Evolutionary conservation across 2,888 invertebrate species (phyloP).

Genomic region (Apotomis capreana): DNA sequence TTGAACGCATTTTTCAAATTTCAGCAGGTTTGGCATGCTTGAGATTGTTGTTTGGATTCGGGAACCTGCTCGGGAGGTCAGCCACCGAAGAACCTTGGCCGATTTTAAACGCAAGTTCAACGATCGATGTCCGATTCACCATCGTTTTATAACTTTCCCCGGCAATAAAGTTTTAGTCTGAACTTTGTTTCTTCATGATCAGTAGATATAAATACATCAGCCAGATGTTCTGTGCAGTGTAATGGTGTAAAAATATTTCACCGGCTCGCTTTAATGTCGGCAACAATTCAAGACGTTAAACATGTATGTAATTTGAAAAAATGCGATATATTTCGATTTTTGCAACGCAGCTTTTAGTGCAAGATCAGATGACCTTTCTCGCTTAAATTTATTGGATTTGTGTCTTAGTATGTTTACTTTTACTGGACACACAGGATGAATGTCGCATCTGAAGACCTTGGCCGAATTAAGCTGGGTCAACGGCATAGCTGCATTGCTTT

Average conservation of each 20-base stretch:
- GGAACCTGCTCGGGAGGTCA: constrained; percentile 59
- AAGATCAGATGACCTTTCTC: constrained; percentile 1
- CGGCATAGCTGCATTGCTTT: constrained; percentile 69
- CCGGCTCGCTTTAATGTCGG: constrained; percentile 41
- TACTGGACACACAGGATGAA: constrained; percentile 22
- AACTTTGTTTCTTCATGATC: constrained; percentile 72
- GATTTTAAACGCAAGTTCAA: constrained; percentile 78
- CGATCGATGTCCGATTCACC: constrained; percentile 64
- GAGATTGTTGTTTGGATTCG: constrained; percentile 14
- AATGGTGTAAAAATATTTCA: constrained; percentile 60
- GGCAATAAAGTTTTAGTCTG: constrained; percentile 74
- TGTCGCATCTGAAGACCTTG: constrained; percentile 66
- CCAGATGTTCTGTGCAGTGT: constrained; percentile 66
- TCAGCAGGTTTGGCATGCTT: constrained; percentile 1
- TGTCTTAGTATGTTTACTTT: constrained; percentile 14
- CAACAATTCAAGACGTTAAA: constrained; percentile 28
- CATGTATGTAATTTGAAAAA: constrained; percentile 41
- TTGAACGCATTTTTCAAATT: constrained; percentile 15
- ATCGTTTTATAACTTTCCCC: constrained; percentile 74
- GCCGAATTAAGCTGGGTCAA: constrained; percentile 75
- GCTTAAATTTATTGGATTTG: constrained; percentile 1
- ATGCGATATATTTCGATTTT: constrained; percentile 41
- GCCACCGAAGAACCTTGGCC: constrained; percentile 78
- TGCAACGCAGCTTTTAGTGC: constrained; percentile 2
- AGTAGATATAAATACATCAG: constrained; percentile 64